Conservation (phyloP, 2,888 invertebrate species). For the Malacosoma neustria region DNA sequence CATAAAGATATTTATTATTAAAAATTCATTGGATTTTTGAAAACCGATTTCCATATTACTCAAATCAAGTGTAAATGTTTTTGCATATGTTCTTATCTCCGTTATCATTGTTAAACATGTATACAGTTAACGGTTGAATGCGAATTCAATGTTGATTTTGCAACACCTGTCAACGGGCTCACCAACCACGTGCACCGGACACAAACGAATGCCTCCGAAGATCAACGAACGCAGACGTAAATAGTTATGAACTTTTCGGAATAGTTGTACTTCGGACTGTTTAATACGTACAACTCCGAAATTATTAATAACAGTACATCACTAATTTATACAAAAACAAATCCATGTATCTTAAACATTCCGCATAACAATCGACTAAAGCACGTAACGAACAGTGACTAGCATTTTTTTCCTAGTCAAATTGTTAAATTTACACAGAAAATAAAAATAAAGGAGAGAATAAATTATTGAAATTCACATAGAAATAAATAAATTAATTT, state of each 20-base stretch:
- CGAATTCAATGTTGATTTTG: slow-evolving; percentile 18
- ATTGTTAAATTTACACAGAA: too few species aligned
- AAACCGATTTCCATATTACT: too few species aligned
- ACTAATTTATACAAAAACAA: not conserved
- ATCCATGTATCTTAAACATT: too few species aligned
- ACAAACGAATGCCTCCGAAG: slow-evolving; percentile 38
- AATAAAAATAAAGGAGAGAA: too few species aligned
- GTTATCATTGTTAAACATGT: not conserved
- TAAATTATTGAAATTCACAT: not conserved
- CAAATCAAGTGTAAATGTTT: too few species aligned
- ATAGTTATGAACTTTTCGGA: slow-evolving; percentile 51
- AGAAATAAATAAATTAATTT: slow-evolving; percentile 14
- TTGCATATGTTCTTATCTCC: not conserved
- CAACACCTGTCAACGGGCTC: slow-evolving; percentile 37
- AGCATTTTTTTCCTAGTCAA: too few species aligned
- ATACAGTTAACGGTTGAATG: not conserved
- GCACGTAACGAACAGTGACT: too few species aligned
- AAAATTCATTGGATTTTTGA: too few species aligned
- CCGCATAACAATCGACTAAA: too few species aligned
- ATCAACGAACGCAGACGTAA: slow-evolving; percentile 46
- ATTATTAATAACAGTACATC: not conserved
- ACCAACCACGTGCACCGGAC: slow-evolving; percentile 54
- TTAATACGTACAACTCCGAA: slow-evolving; percentile 15
- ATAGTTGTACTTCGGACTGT: slow-evolving; percentile 33
- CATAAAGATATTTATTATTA: too few species aligned